Percentiles rank a stretch among this genome's conserved stretches.
phyloP scores from a whole-genome alignment of 2,888 invertebrate genomes.

The Desoria tigrina region DNA sequence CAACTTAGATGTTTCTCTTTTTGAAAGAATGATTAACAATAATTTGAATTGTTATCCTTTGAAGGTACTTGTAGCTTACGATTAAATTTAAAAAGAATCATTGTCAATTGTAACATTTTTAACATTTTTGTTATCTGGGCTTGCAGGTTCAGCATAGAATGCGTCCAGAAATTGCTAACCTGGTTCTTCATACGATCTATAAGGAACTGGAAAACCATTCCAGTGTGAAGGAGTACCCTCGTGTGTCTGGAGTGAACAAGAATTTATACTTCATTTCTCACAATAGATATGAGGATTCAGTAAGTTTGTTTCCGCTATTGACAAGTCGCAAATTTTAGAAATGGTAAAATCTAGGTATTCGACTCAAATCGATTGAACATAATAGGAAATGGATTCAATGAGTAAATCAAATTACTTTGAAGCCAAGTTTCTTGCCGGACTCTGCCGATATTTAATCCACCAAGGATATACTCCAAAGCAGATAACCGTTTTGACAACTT shows the following conservation, averaged over 20 bases:
- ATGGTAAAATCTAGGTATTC: neutral
- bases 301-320: slow-evolving; percentile 52
- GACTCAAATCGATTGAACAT: slow-evolving; percentile 33
- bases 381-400: slow-evolving; percentile 59
- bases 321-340: slow-evolving; percentile 1
- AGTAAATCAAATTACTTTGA: slow-evolving; percentile 67
- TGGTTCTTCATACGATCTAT: slow-evolving; percentile 69
- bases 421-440: slow-evolving; percentile 64
- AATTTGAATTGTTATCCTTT: slow-evolving; percentile 63
- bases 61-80: slow-evolving; percentile 24
- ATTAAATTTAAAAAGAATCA: neutral
- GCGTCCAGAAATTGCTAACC: slow-evolving; percentile 67
- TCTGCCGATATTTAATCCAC: slow-evolving; percentile 65
- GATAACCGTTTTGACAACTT: slow-evolving; percentile 73
- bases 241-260: slow-evolving; percentile 64
- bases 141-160: slow-evolving; percentile 75
- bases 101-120: slow-evolving; percentile 1
- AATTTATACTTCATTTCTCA: slow-evolving; percentile 72
- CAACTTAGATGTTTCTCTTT: slow-evolving; percentile 74
- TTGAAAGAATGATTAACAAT: slow-evolving; percentile 76
- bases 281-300: slow-evolving; percentile 62
- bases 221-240: slow-evolving; percentile 62
- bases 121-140: neutral
- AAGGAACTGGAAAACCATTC: slow-evolving; percentile 64
- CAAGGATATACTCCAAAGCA: slow-evolving; percentile 63